Percentiles rank a stretch among this genome's conserved stretches.
These are phyloP conservation scores for Rotaria socialis DNA, from an alignment of 2,888 invertebrate genomes.

Conservation along the genomic window DNA sequence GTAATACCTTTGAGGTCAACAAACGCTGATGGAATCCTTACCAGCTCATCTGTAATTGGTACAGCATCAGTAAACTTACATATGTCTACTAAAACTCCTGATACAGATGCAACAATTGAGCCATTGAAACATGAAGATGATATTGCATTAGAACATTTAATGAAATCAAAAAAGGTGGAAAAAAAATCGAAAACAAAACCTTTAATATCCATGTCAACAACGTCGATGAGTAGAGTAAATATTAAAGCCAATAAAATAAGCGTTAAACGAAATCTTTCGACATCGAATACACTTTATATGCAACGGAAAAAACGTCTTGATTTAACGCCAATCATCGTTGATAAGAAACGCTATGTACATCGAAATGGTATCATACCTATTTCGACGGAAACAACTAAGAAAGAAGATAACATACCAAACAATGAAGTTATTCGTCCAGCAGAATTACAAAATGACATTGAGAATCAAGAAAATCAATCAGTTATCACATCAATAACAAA, in stretches of 20 bases:
- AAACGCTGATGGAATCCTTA: neutral
- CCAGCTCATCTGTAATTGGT: neutral
- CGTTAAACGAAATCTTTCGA: neutral
- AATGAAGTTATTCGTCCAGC: neutral
- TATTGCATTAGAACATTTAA: neutral
- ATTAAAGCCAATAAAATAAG: neutral
- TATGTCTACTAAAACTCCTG: neutral
- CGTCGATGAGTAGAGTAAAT: neutral
- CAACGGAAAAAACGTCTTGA: neutral
- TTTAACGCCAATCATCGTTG: neutral
- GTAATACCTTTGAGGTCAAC: neutral
- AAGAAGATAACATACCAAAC: neutral
- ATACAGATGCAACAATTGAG: neutral
- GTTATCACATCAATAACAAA: neutral
- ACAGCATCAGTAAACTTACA: neutral
- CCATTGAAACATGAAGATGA: neutral
- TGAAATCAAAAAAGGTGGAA: neutral
- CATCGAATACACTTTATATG: neutral
- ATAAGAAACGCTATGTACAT: neutral
- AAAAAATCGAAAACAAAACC: neutral
- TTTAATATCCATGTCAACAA: neutral
- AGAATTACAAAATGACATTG: neutral
- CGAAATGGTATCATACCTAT: neutral
- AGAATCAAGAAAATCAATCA: neutral
- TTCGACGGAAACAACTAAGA: neutral